Evolutionary conservation across 2,113 vertebrate genomes (phyloP).

Genomic region (Vidua chalybeata): DNA sequence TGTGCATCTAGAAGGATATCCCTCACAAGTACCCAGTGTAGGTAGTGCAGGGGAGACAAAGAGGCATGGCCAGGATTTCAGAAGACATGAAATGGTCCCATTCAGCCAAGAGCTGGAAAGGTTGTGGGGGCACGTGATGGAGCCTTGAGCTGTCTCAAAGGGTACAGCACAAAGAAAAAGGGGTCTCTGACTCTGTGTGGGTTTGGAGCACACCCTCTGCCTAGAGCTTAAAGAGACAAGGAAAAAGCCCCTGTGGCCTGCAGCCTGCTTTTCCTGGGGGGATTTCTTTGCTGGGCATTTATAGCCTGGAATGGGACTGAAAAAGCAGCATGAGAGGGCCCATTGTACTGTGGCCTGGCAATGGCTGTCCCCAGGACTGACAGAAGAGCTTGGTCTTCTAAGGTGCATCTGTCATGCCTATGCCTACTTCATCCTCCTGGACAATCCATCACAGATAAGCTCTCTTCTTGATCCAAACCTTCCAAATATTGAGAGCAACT

Average conservation of each 20-base stretch:
- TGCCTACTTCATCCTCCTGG: neutral
- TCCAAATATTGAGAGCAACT: neutral
- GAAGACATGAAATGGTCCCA: neutral
- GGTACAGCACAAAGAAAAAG: neutral
- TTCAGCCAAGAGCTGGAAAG: neutral
- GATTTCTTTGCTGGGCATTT: neutral
- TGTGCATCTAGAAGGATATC: fast-evolving
- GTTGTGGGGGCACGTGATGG: neutral
- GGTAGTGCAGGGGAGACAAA: neutral
- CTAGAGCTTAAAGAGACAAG: neutral
- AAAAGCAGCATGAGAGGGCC: neutral
- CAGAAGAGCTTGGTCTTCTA: neutral
- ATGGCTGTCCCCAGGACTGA: neutral
- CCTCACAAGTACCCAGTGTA: neutral
- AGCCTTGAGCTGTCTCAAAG: neutral
- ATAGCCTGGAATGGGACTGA: fast-evolving
- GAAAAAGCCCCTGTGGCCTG: neutral
- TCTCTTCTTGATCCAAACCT: neutral
- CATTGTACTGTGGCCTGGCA: fast-evolving
- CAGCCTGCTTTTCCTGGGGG: neutral
- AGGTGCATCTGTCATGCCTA: neutral
- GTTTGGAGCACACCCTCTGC: neutral
- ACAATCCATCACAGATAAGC: neutral
- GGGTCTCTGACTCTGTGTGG: neutral
- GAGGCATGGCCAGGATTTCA: neutral